phyloP scores from a whole-genome alignment of 2,113 vertebrate species.

The Dicrurus megarhynchus region DNA sequence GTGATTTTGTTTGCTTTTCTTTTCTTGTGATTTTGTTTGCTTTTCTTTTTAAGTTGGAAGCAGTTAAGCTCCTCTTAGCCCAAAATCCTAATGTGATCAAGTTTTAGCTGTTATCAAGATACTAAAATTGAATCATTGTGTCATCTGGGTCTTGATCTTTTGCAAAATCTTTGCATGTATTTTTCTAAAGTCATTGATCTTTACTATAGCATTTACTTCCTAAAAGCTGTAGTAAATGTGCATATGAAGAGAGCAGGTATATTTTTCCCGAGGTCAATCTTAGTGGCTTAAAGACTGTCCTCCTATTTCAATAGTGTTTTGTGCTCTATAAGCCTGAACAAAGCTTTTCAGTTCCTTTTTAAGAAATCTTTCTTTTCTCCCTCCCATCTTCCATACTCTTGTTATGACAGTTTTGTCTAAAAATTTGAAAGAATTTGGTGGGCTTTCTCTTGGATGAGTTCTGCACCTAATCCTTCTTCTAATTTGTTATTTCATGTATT shows the following conservation, averaged over 20 bases:
- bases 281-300: background rate
- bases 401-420: background rate
- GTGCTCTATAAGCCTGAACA: background rate
- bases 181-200: background rate
- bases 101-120: background rate
- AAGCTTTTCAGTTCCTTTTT: background rate
- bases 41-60: background rate
- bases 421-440: background rate
- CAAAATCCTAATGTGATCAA: background rate
- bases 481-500: background rate
- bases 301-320: background rate
- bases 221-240: background rate
- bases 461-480: background rate
- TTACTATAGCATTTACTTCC: background rate
- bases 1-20: background rate
- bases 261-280: background rate
- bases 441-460: background rate
- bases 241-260: background rate
- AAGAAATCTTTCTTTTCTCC: background rate
- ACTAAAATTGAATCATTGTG: background rate
- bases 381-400: background rate
- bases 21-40: background rate
- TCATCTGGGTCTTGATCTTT: background rate
- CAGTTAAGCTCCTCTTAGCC: background rate
- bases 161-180: background rate